Conservation (phyloP, 2,888 invertebrate species). For the Drosophila gaucha region DNA sequence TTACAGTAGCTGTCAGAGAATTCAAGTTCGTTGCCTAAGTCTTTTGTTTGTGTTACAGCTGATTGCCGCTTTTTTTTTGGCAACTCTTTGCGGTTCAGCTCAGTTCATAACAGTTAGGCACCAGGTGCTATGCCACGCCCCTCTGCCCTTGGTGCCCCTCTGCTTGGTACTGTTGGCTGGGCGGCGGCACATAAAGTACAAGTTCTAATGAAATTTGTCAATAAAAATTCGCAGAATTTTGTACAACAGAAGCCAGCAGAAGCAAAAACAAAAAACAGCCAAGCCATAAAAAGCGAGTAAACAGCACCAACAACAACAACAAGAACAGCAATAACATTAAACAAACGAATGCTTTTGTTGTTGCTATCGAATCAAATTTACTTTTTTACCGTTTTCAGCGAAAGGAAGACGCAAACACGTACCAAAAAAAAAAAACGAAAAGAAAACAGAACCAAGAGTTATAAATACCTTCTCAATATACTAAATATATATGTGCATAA, state of each 20-base stretch:
- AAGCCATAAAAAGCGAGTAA: slow-evolving; percentile 50
- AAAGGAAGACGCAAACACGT: slow-evolving; percentile 75
- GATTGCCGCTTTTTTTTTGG: slow-evolving; percentile 42
- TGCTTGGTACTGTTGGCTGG: slow-evolving; percentile 4
- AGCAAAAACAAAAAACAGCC: slow-evolving; percentile 13
- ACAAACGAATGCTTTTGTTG: slow-evolving; percentile 53
- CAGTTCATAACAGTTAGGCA: slow-evolving; percentile 72
- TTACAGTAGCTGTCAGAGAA: slow-evolving; percentile 11
- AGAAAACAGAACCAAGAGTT: slow-evolving; percentile 3
- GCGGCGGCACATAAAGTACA: slow-evolving; percentile 48
- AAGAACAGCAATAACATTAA: slow-evolving; percentile 31
- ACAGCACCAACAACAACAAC: slow-evolving; percentile 28
- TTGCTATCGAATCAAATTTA: slow-evolving; percentile 78
- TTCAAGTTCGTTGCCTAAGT: slow-evolving; percentile 77
- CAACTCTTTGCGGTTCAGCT: slow-evolving; percentile 54
- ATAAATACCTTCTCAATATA: slow-evolving; percentile 28
- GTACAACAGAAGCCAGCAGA: slow-evolving; percentile 44
- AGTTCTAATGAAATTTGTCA: slow-evolving; percentile 80
- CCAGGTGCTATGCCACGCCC: slow-evolving; percentile 10
- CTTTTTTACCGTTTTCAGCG: slow-evolving; percentile 84
- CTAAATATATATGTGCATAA: background rate
- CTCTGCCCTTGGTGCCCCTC: too few species aligned
- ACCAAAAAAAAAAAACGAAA: slow-evolving; percentile 11
- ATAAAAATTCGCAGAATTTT: slow-evolving; percentile 75
- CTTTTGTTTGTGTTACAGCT: slow-evolving; percentile 65